Base-by-base conservation (phyloP, 2,888 invertebrate species). In the Drosophila paramelanica region DNA sequence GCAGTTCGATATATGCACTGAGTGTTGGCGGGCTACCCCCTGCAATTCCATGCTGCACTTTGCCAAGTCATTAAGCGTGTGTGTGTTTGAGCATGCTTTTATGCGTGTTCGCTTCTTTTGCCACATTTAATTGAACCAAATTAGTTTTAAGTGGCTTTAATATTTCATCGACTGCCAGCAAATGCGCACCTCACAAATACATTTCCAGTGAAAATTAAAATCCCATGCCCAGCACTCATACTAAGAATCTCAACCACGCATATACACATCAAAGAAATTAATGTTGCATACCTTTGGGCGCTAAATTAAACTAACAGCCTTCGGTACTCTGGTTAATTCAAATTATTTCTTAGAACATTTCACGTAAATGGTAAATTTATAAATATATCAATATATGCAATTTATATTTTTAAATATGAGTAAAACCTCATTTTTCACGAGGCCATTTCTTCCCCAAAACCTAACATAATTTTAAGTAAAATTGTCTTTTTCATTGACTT, bases 91-190 rank as follows among this genome's bases (percentile, higher is more conserved):
- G 58, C 41, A 33, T 66, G 53, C 52, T 39, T 49, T 23, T 11
- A 20, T 67, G 47, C 49, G 53, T 59, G 51, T 64, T 59, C 46
- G 53, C 66, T 61, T 14, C 64, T 55, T 70, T 68, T 73, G 72
- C 75, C 78, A 80, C 69, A 83, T 87, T 79, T 84, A 83, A 86
- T 87, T 83, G 83, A 78, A 73, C 71, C 47, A 83, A 81, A 83
- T 73, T 78, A 67, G 67, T 67, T 66, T 73, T 56, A 80, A 79
- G 78, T 80, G 78, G 59, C 78, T 73, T 78, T 73, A 75, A 82
- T 69, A 67, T 52, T 62, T 50, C 39, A 50, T 27, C 23, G 13
- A 56, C 58, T 43, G 17, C 13, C 8, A 41, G 20, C 47, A 49
- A 50, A 53, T 45, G 31, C 13, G 11, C 36, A 71, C 20, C 31